Evolutionary conservation across 2,113 vertebrate genomes (phyloP).

Genomic region (Rhegmatorhina hoffmannsi): DNA sequence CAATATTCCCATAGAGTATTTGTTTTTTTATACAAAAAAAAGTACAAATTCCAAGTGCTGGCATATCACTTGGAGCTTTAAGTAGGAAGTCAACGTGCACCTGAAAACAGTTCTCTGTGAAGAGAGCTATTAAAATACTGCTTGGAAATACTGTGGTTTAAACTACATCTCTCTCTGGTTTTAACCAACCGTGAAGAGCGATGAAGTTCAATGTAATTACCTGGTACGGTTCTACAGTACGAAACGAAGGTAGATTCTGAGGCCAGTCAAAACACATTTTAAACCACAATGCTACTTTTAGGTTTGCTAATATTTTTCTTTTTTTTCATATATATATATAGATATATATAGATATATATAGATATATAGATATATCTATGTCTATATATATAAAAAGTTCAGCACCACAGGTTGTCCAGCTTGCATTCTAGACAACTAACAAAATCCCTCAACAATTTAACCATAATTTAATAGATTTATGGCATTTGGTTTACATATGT

Average conservation of each 20-base stretch:
- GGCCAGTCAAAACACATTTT: conserved; percentile 77
- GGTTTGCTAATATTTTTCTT: conserved; percentile 61
- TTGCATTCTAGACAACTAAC: conserved; percentile 67
- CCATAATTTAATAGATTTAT: conserved; percentile 75
- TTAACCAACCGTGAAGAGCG: conserved; percentile 41
- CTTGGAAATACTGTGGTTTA: conserved; percentile 72
- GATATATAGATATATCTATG: conserved; percentile 54
- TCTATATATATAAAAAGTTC: conserved; percentile 76
- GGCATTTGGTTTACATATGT: conserved; percentile 81
- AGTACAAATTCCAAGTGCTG: conserved; percentile 81
- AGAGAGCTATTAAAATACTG: conserved; percentile 73
- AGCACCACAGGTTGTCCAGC: conserved; percentile 79
- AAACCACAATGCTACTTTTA: conserved; percentile 80
- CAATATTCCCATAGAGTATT: conserved; percentile 75
- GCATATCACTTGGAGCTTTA: conserved; percentile 74
- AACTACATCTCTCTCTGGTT: conserved; percentile 59
- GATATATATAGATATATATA: background rate
- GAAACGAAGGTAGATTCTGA: conserved; percentile 82
- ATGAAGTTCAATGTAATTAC: conserved; percentile 71
- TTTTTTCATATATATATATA: background rate
- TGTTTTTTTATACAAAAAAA: conserved; percentile 73
- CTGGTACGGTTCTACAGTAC: conserved; percentile 82
- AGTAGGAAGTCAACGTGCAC: conserved; percentile 79
- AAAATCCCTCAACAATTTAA: conserved; percentile 73
- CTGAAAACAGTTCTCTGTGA: conserved; percentile 76